These are phyloP conservation scores for Actinemys pallida DNA, from an alignment of 2,113 vertebrate species.

Conservation along the genomic window DNA sequence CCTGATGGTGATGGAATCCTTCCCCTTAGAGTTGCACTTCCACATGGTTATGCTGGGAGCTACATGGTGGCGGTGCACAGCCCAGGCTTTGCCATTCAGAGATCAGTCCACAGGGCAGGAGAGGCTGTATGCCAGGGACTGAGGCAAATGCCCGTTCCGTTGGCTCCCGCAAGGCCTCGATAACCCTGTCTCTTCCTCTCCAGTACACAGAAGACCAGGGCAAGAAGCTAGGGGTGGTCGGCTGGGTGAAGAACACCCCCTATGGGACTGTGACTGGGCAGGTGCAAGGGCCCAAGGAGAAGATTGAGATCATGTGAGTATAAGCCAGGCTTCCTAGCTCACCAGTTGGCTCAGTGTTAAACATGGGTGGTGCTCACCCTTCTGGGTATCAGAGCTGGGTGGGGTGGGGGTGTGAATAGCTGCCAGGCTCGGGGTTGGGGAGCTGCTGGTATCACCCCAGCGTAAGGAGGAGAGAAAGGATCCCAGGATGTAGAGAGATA, in stretches of 20 bases:
- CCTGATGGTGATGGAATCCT: background rate
- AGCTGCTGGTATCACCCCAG: background rate
- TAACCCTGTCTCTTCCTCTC: background rate
- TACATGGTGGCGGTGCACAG: background rate
- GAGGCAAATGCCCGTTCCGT: background rate
- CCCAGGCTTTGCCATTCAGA: background rate
- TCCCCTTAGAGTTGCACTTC: background rate
- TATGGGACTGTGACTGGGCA: constrained; percentile 68
- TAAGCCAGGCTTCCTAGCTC: background rate
- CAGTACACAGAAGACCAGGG: constrained; percentile 71
- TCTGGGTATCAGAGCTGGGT: background rate
- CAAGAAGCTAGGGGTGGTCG: constrained; percentile 52
- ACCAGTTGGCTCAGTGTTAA: background rate
- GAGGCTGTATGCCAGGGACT: background rate
- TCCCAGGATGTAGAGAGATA: background rate
- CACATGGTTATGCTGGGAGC: background rate
- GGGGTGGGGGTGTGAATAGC: background rate
- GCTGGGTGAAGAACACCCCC: constrained; percentile 72
- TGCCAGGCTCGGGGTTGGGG: background rate
- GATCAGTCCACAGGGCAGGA: background rate
- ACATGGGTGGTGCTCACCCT: background rate
- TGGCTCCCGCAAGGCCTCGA: background rate
- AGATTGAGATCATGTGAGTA: constrained; percentile 70
- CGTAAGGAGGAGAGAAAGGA: background rate
- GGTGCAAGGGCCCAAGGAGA: constrained; percentile 62